Evolutionary conservation across 2,797 vertebrate species (phyloP).

Genomic region (Apogon hyalosoma): DNA sequence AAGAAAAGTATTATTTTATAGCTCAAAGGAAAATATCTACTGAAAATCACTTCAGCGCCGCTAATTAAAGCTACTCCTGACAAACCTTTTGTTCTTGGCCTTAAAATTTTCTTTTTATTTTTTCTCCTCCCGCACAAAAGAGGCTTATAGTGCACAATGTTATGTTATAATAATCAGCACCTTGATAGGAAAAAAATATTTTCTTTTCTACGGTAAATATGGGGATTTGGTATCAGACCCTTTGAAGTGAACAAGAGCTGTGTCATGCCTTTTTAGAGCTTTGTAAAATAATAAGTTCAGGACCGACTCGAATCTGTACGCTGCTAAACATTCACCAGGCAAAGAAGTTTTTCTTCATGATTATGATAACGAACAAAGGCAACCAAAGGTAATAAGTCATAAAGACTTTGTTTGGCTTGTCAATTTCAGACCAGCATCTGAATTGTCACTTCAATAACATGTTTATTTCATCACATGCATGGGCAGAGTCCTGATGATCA

Average conservation of each 20-base stretch:
- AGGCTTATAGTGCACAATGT: background rate
- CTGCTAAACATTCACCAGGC: background rate
- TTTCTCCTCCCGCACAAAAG: background rate
- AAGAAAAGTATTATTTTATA: constrained; percentile 12
- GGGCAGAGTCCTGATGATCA: constrained; percentile 54
- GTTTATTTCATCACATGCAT: constrained; percentile 40
- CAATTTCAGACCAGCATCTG: constrained; percentile 41
- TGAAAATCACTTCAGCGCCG: constrained; percentile 1
- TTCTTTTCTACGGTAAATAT: background rate
- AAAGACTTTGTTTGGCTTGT: constrained; percentile 24
- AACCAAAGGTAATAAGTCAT: constrained; percentile 39
- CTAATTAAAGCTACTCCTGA: constrained; percentile 17
- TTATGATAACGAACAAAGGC: constrained; percentile 50
- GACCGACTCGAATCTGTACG: background rate
- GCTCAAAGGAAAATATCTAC: background rate
- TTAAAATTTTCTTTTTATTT: constrained; percentile 6
- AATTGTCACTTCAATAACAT: constrained; percentile 55
- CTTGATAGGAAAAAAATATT: background rate
- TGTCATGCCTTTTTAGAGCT: constrained; percentile 1
- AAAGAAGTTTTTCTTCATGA: constrained; percentile 19
- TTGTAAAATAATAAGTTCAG: background rate
- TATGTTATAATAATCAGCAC: background rate
- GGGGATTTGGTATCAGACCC: background rate
- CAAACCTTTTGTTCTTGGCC: background rate
- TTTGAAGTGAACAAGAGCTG: constrained; percentile 2